Percentiles rank a stretch among this genome's conserved stretches.
Evolutionary conservation across 2,888 invertebrate genomes (phyloP).

Genomic region (Archips xylosteana): DNA sequence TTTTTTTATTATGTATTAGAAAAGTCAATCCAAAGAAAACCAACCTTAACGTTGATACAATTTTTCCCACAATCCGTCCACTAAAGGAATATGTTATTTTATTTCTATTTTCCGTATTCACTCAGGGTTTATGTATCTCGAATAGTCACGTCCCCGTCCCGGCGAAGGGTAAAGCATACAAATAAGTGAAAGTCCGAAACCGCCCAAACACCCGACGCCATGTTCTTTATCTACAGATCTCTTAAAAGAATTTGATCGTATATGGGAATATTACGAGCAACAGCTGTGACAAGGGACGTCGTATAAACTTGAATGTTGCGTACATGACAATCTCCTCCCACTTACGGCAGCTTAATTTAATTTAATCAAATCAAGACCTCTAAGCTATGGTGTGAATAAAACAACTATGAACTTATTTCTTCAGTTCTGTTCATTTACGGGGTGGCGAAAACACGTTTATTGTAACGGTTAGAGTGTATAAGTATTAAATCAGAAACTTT

Average conservation of each 20-base stretch:
- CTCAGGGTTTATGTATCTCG: conserved; percentile 85
- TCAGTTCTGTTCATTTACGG: neutral
- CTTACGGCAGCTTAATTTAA: conserved; percentile 19
- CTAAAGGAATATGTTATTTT: conserved; percentile 84
- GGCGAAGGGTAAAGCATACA: conserved; percentile 83
- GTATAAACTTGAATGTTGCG: conserved; percentile 77
- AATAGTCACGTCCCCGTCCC: conserved; percentile 83
- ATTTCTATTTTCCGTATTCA: conserved; percentile 86
- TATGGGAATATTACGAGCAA: conserved; percentile 83
- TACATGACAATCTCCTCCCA: conserved; percentile 13
- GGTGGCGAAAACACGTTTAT: conserved; percentile 18
- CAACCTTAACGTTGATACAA: conserved; percentile 46
- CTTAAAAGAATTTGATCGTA: conserved; percentile 85
- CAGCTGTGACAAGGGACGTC: conserved; percentile 82
- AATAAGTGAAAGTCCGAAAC: conserved; percentile 84
- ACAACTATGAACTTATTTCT: neutral
- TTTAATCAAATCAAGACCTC: conserved; percentile 15
- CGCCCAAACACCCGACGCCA: conserved; percentile 79
- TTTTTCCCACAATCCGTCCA: conserved; percentile 76
- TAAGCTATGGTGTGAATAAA: neutral
- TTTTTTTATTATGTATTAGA: neutral
- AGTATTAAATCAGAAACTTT: conserved; percentile 47
- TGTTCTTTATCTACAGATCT: conserved; percentile 84
- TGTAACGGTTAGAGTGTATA: conserved; percentile 20
- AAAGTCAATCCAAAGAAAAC: conserved; percentile 32